Evolutionary conservation across 1,140 invertebrate species (phyloP).

Genomic region (Sarcophaga peregrina): DNA sequence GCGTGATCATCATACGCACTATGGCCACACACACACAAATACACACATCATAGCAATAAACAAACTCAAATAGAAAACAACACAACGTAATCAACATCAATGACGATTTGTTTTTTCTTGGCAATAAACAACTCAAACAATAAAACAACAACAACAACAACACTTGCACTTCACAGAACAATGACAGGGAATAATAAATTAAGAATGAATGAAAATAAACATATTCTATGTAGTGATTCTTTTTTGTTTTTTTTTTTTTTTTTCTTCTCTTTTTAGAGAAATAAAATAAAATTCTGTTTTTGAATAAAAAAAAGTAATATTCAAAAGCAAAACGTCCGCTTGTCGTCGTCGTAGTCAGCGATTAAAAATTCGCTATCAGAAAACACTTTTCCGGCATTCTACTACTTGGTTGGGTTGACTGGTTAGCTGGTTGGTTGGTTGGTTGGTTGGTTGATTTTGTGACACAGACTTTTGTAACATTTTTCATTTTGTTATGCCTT

Average conservation of each 20-base stretch:
- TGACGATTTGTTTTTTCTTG: not conserved
- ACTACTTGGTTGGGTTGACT: not conserved
- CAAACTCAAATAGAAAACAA: not conserved
- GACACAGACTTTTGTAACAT: not conserved
- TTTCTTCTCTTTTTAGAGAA: not conserved
- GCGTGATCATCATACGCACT: not conserved
- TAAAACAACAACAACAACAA: not conserved
- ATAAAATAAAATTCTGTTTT: too few relatives aligned
- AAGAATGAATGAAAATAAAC: not conserved
- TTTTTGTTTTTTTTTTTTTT: too few relatives aligned
- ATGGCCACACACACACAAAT: too few relatives aligned
- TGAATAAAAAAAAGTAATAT: too few relatives aligned
- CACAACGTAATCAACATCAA: not conserved
- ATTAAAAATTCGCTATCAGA: constrained; percentile 35
- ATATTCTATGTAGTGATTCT: not conserved
- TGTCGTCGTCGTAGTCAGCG: not conserved
- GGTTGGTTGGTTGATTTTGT: not conserved
- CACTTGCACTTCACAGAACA: not conserved
- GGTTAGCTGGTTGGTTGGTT: too few relatives aligned
- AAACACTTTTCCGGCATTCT: constrained; percentile 38
- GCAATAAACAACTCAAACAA: not conserved
- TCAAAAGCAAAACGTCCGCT: too few relatives aligned
- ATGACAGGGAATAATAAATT: constrained; percentile 7
- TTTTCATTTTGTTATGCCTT: constrained; percentile 2
- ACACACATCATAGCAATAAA: too few relatives aligned